Conservation (phyloP, 2,797 vertebrate species). For the Masticophis lateralis region DNA sequence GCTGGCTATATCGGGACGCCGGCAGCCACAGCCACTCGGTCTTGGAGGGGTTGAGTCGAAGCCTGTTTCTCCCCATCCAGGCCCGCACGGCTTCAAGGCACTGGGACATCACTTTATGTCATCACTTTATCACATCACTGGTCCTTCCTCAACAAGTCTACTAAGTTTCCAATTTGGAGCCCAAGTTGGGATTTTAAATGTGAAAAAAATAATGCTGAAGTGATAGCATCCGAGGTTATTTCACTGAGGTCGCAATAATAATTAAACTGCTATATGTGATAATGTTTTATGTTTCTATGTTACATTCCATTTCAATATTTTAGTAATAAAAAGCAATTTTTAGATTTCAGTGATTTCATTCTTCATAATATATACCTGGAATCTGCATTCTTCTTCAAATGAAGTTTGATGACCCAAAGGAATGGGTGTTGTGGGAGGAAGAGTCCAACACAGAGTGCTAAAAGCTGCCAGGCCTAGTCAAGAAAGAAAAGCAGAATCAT, state of each 20-base stretch:
- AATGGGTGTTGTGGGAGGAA: constrained; percentile 95
- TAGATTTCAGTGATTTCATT: background rate
- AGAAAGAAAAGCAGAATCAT: constrained; percentile 47
- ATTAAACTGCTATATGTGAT: background rate
- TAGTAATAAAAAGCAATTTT: background rate
- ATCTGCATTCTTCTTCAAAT: constrained; percentile 89
- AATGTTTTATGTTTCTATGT: background rate
- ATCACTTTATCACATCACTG: too few relatives aligned
- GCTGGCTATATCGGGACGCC: too few relatives aligned
- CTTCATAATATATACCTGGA: constrained; percentile 77
- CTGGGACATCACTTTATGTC: too few relatives aligned
- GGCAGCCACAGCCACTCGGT: too few relatives aligned
- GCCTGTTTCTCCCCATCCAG: too few relatives aligned
- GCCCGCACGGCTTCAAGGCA: too few relatives aligned
- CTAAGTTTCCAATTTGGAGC: background rate
- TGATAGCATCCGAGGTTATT: background rate
- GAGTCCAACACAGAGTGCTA: constrained; percentile 90
- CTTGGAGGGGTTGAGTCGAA: too few relatives aligned
- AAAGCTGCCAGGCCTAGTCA: constrained; percentile 91
- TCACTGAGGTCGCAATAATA: background rate
- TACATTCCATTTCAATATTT: background rate
- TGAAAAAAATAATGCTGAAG: background rate
- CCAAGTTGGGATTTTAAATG: background rate
- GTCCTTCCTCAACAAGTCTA: background rate
- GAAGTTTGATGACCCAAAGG: constrained; percentile 91